Evolutionary conservation across 2,113 vertebrate genomes (phyloP).

Genomic region (Peromyscus leucopus): DNA sequence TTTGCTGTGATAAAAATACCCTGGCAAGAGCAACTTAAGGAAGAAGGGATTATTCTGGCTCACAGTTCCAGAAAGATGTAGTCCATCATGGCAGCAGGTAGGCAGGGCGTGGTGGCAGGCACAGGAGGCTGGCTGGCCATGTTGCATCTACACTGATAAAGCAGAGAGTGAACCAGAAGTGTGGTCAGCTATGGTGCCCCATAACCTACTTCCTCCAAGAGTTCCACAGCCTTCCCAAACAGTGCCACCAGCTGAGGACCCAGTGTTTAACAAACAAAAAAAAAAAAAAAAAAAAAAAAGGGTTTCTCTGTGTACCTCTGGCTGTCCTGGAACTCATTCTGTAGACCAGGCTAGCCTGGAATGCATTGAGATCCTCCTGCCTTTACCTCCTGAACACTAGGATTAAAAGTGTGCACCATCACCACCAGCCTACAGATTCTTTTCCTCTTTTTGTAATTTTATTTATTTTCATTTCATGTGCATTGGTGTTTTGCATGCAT

Average conservation of each 20-base stretch:
- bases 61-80: neutral
- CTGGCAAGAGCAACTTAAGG: neutral
- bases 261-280: too few species aligned
- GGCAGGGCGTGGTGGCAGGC: neutral
- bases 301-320: too few species aligned
- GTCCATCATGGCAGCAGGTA: neutral
- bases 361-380: too few species aligned
- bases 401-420: too few species aligned
- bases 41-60: neutral
- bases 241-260: neutral
- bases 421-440: neutral
- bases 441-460: neutral
- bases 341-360: too few species aligned
- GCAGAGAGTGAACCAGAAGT: neutral
- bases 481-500: too few species aligned
- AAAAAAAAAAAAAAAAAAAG: too few species aligned
- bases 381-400: too few species aligned
- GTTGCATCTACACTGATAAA: neutral
- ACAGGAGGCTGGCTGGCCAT: too few species aligned
- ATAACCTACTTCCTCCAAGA: neutral
- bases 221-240: neutral
- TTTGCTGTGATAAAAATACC: neutral
- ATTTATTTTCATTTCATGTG: too few species aligned
- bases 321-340: too few species aligned
- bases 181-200: too few species aligned